A percentile compares a stretch with the other conserved stretches of the same genome.
Evolutionary conservation across 2,888 invertebrate species (phyloP).

Genomic region (Phalera bucephala): DNA sequence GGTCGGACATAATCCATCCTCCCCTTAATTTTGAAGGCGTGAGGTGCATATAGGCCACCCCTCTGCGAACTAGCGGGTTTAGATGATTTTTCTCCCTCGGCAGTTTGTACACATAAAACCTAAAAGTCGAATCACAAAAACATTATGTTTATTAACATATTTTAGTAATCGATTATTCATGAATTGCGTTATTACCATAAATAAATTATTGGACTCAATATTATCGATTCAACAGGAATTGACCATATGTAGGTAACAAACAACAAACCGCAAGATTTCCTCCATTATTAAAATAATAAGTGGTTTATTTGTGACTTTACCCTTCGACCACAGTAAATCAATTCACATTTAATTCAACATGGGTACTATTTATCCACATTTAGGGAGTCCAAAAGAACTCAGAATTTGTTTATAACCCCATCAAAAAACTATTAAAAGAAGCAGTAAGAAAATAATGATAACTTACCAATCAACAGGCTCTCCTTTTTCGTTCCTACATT

Average conservation of each 20-base stretch:
- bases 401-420: no score
- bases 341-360: no score
- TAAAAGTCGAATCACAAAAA: constrained; percentile 65
- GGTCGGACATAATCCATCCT: constrained; percentile 87
- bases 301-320: no score
- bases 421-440: no score
- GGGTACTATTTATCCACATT: no score
- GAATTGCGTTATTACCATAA: no score
- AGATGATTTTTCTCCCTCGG: constrained; percentile 84
- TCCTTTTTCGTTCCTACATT: constrained; percentile 84
- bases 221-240: background rate
- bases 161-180: no score
- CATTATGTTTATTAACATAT: no score
- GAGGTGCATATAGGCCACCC: constrained; percentile 88
- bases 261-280: background rate
- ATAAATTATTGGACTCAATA: background rate
- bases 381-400: no score
- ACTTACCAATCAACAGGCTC: constrained; percentile 87
- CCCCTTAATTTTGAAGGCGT: constrained; percentile 82
- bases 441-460: background rate
- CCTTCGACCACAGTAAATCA: no score
- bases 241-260: no score
- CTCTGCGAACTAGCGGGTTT: constrained; percentile 80
- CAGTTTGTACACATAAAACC: constrained; percentile 93
- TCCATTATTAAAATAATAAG: no score